phyloP scores from a whole-genome alignment of 37 sponge, comb jelly and placozoan genomes.

The Spongia lamella region DNA sequence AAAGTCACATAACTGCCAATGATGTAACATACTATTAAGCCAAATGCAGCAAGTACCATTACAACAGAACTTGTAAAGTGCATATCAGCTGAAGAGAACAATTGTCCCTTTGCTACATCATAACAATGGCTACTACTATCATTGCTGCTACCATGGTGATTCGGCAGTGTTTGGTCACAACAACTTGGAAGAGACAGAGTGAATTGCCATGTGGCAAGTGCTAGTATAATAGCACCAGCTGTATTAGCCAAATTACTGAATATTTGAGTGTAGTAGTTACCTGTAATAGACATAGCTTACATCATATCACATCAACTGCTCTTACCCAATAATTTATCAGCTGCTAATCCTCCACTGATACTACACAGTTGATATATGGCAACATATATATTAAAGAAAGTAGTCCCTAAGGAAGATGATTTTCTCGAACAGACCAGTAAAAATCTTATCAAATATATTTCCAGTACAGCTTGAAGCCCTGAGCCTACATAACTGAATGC shows the following conservation, averaged over 20 bases:
- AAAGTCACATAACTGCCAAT: background rate
- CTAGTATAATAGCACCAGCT: conserved; percentile 16
- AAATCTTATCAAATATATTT: conserved; percentile 61
- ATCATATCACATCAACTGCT: background rate
- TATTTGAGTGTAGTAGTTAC: conserved; percentile 62
- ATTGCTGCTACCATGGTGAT: background rate
- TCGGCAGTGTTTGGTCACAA: background rate
- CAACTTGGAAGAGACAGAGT: conserved; percentile 36
- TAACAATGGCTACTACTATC: conserved; percentile 7
- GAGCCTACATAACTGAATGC: conserved; percentile 46
- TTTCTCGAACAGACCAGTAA: conserved; percentile 38
- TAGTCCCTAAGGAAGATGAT: conserved; percentile 17
- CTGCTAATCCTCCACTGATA: conserved; percentile 58
- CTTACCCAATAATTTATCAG: conserved; percentile 60
- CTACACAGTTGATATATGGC: conserved; percentile 47
- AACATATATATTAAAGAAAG: conserved; percentile 52
- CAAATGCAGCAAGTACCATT: conserved; percentile 27
- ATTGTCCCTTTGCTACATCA: conserved; percentile 9
- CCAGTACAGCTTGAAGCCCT: conserved; percentile 69
- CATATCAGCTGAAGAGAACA: conserved; percentile 11
- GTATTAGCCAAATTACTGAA: conserved; percentile 18
- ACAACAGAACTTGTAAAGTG: conserved; percentile 21
- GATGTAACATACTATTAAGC: conserved; percentile 28
- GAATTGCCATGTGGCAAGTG: conserved; percentile 69
- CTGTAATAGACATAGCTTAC: conserved; percentile 8